A percentile compares a stretch with the other conserved stretches of the same genome.
These are phyloP conservation scores for Brienomyrus brachyistius DNA, from an alignment of 2,113 vertebrate genomes.

Conservation along the genomic window DNA sequence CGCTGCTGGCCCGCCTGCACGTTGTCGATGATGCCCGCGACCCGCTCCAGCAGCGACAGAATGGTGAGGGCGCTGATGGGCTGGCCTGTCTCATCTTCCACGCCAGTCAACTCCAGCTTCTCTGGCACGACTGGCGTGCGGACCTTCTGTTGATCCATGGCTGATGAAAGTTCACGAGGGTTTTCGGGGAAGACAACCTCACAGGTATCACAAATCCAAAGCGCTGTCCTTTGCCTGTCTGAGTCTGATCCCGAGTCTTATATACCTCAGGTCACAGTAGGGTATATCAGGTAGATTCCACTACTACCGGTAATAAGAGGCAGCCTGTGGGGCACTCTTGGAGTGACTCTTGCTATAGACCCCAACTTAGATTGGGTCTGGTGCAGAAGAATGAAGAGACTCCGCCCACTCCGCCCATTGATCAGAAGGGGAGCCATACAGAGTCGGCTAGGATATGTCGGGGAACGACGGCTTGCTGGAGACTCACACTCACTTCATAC, in stretches of 20 bases:
- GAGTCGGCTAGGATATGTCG: slow-evolving; percentile 15
- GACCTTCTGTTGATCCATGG: slow-evolving; percentile 68
- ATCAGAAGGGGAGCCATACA: slow-evolving; percentile 54
- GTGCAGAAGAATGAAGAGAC: slow-evolving; percentile 50
- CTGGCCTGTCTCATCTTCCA: slow-evolving; percentile 78
- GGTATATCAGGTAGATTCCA: slow-evolving; percentile 26
- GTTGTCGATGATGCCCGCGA: slow-evolving; percentile 83
- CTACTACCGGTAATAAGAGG: slow-evolving; percentile 28
- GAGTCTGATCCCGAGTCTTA: neutral
- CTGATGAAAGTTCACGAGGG: neutral
- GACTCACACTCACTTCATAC: slow-evolving; percentile 30
- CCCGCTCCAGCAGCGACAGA: slow-evolving; percentile 86
- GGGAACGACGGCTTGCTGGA: slow-evolving; percentile 2
- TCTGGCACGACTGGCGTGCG: slow-evolving; percentile 50
- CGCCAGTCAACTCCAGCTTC: slow-evolving; percentile 64
- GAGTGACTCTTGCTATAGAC: slow-evolving; percentile 38
- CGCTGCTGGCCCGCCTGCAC: slow-evolving; percentile 89
- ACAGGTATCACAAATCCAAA: neutral
- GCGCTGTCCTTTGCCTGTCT: neutral
- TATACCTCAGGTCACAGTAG: neutral
- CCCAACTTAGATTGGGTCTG: slow-evolving; percentile 53
- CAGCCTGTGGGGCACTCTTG: neutral
- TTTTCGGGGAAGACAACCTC: neutral
- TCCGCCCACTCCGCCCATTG: slow-evolving; percentile 48
- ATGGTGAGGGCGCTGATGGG: slow-evolving; percentile 82